These are phyloP conservation scores for Mythimna loreyi DNA, from an alignment of 2,888 invertebrate genomes.

Conservation along the genomic window DNA sequence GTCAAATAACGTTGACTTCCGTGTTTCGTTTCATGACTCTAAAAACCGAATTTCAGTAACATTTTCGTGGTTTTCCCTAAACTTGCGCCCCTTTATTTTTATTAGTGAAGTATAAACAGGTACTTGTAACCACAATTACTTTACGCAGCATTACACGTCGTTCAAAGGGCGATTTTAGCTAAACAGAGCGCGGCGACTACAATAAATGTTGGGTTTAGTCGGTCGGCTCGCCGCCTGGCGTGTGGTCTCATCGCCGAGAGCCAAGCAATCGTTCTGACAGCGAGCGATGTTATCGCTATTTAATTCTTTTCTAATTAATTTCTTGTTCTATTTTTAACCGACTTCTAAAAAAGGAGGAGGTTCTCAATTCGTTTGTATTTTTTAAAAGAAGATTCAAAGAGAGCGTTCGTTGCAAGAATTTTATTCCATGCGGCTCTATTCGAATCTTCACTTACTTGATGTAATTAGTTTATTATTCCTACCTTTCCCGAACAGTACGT, in stretches of 20 bases:
- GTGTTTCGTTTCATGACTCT: constrained; percentile 19
- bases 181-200: constrained; percentile 52
- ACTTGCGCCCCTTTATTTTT: constrained; percentile 34
- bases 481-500: background rate
- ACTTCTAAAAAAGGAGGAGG: too few relatives aligned
- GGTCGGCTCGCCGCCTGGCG: constrained; percentile 69
- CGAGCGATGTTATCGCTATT: constrained; percentile 80
- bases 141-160: constrained; percentile 59
- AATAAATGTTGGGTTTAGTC: constrained; percentile 63
- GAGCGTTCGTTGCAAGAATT: background rate
- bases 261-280: constrained; percentile 81
- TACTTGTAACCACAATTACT: constrained; percentile 59
- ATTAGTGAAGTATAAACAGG: constrained; percentile 48
- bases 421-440: background rate
- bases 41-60: constrained; percentile 5
- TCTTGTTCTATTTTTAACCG: constrained; percentile 18
- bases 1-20: constrained; percentile 6
- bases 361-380: too few relatives aligned
- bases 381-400: background rate
- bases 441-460: background rate
- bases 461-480: background rate
- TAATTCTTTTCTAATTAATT: constrained; percentile 72
- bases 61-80: constrained; percentile 20
- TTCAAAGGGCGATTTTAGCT: constrained; percentile 56
- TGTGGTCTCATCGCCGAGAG: constrained; percentile 80